phyloP scores from a whole-genome alignment of 2,797 vertebrate genomes.

The Fistularia commersonii region DNA sequence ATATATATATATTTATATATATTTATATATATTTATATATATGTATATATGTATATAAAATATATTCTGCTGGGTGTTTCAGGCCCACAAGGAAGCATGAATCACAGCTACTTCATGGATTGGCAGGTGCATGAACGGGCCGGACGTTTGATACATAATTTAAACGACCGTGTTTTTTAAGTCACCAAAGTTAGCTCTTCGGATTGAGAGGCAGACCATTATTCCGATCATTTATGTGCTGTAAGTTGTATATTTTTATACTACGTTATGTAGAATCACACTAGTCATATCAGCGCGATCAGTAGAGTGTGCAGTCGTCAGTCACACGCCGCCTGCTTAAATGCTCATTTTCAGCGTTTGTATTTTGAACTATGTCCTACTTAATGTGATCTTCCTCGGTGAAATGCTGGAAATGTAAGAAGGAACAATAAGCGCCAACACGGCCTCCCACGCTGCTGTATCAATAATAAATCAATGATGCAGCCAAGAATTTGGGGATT shows the following conservation, averaged over 20 bases:
- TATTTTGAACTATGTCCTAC: neutral
- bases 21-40: no score
- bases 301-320: no score
- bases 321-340: no score
- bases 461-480: slow-evolving; percentile 31
- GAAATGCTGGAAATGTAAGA: slow-evolving; percentile 4
- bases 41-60: no score
- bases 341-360: no score
- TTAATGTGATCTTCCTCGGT: slow-evolving; percentile 3
- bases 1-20: no score
- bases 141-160: slow-evolving; percentile 2
- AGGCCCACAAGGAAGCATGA: slow-evolving; percentile 10
- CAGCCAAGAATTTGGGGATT: slow-evolving; percentile 10
- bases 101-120: neutral
- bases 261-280: no score
- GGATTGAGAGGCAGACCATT: no score
- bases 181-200: neutral
- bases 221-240: no score
- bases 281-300: no score
- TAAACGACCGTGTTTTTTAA: neutral
- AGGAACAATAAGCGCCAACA: slow-evolving; percentile 15
- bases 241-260: no score
- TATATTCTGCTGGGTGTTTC: neutral
- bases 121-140: neutral
- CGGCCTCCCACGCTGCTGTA: slow-evolving; percentile 5